Base-by-base conservation (phyloP, 2,888 invertebrate genomes). In the Spisula solida region DNA sequence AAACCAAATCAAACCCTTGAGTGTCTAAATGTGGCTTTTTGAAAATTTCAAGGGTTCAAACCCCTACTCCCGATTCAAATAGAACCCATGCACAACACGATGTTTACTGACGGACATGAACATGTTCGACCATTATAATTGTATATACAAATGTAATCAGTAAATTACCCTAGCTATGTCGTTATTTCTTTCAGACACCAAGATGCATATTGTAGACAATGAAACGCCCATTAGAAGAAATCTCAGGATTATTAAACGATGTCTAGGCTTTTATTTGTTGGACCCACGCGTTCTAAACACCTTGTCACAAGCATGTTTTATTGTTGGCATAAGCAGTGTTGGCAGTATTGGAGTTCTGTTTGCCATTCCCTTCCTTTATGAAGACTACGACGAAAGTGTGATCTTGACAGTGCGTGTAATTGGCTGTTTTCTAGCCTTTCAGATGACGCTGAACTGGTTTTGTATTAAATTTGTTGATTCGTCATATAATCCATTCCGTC, bases 381-480 rank as follows among this genome's bases (percentile, higher is more conserved):
- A 78, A n/a, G 92, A 92, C 66, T 84, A 86, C 51, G 88, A 89
- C n/a, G 88, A 86, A 25, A 41, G 66, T 14, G 80, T 87, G 10
- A 81, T 20, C 8, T 60, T 48, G 0, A 75, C 55, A 20, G 66
- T 86, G 90, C 89, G 93, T 34, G 60, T 87, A 12, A 75, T 95
- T 66, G 91, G 93, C n/a, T 91, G 83, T 41, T 89, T 96, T 88
- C 88, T 95, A 79, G 93, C 94, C 12, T n/a, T 92, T 8, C 91
- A 96, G 86, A 91, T 95, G 86, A 90, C 94, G 56, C 25, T 94
- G 31, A 95, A 96, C 92, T 96, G 95, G 95, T 80, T 94, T 10
- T 94, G 94, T 86, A 93, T 96, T n/a, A 93, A 94, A 60, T 93
- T 93, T 85, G 94, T 95, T 4, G 92, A 92, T 18, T 94, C 94